These are phyloP conservation scores for Melanotaenia duboulayi DNA, from an alignment of 2,113 vertebrate species.

Conservation along the genomic window DNA sequence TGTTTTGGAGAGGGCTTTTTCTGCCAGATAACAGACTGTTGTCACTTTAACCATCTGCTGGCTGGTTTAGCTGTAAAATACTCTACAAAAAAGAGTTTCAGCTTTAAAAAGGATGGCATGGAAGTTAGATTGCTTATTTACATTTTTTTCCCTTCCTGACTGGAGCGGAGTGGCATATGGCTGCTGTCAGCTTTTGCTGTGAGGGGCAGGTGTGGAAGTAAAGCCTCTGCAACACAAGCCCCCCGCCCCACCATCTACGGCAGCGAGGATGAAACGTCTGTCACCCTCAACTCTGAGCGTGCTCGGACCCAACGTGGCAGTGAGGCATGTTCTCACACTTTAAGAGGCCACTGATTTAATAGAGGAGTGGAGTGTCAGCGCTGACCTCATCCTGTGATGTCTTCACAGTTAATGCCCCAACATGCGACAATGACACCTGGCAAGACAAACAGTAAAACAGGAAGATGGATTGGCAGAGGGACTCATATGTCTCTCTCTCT, in stretches of 20 bases:
- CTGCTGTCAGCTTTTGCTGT: constrained; percentile 32
- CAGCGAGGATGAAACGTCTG: constrained; percentile 18
- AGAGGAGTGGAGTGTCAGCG: constrained; percentile 52
- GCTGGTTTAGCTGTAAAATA: constrained; percentile 46
- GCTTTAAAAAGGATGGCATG: constrained; percentile 16
- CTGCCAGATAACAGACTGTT: constrained; percentile 43
- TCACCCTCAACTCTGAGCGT: constrained; percentile 27
- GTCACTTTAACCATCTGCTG: constrained; percentile 65
- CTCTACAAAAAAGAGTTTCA: constrained; percentile 2
- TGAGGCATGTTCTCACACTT: constrained; percentile 50
- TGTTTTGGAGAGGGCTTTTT: constrained; percentile 45
- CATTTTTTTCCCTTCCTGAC: constrained; percentile 22
- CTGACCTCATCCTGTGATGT: constrained; percentile 74
- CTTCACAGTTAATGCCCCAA: constrained; percentile 70
- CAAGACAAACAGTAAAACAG: constrained; percentile 60
- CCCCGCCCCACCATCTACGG: no score
- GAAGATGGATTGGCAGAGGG: constrained; percentile 54
- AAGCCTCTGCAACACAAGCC: neutral
- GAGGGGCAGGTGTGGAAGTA: constrained; percentile 48
- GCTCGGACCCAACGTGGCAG: constrained; percentile 29
- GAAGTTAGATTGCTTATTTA: constrained; percentile 38
- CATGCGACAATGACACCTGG: constrained; percentile 69
- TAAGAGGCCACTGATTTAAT: constrained; percentile 74
- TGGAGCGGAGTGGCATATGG: constrained; percentile 40
- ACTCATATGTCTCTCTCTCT: constrained; percentile 55